Base-by-base conservation (phyloP, 2,888 invertebrate species). In the Ichneumoninae sp. region DNA sequence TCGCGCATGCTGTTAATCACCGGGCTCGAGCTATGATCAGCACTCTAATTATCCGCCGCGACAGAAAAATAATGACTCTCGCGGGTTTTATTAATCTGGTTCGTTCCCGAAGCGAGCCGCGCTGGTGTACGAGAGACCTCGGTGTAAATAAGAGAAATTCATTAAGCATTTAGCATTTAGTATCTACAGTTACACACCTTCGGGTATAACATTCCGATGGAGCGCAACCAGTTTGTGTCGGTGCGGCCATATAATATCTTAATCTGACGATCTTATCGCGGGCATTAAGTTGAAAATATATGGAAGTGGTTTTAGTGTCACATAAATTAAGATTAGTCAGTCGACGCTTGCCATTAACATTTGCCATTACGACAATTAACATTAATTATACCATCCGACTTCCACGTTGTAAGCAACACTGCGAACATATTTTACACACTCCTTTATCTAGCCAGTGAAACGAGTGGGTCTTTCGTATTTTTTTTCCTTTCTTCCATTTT, bases 271-370 rank as follows among this genome's bases (percentile, higher is more conserved):
- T 91, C 91, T 90, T 91, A 90, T 91, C 91, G 88, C 83, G 85
- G 83, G 87, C 89, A 89, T 88, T 89, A 89, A 89, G 87, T 88
- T 86, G 85, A 85, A 87, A 88, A 88, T 89, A 89, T 88, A 89
- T 90, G 88, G 87, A 88, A 89, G 88, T 89, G 90, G 89, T 88
- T 90, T 90, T 90, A 89, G 89, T 88, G 89, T 85, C 89, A 87
- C 89, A 90, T 91, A 91, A 90, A 91, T 91, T 89, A 90, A 90
- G 91, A 91, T 91, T 90, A 91, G 90, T 90, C 89, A 90, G 89
- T 90, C 90, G 89, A 89, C 90, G 89, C 91, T 91, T 89, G 90
- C 88, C 89, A 89, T 91, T 91, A 91, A 91, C 90, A 91, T 91
- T 91, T 91, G 90, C 90, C 90, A 90, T 91, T 91, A 89, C 86